phyloP scores from a whole-genome alignment of 2,888 invertebrate species.

The Sclerodermus sp. region DNA sequence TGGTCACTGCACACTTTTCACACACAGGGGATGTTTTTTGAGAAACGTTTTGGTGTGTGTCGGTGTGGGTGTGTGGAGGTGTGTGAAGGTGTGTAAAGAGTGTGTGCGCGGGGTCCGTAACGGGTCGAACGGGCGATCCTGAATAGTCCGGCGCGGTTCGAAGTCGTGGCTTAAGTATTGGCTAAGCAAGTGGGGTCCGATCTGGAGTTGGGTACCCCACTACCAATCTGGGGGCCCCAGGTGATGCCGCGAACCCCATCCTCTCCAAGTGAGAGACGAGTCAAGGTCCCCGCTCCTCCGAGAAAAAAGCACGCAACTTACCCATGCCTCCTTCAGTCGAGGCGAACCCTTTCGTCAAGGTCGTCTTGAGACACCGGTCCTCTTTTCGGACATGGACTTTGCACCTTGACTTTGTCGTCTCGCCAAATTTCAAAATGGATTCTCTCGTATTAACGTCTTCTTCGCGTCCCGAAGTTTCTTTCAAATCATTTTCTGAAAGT shows the following conservation, averaged over 20 bases:
- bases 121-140: conserved; percentile 51
- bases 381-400: not conserved
- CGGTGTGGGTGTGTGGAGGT: not conserved
- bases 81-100: conserved; percentile 10
- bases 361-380: not conserved
- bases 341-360: not conserved
- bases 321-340: not conserved
- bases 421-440: no score
- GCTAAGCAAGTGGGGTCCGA: conserved; percentile 48
- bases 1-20: no score
- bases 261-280: no score
- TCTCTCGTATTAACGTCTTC: no score
- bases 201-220: not conserved
- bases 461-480: no score
- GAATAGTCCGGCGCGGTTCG: conserved; percentile 50
- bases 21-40: no score
- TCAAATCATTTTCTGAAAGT: no score
- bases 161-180: conserved; percentile 50
- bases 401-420: no score
- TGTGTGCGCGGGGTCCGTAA: conserved; percentile 26
- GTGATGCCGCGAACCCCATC: no score
- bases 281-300: no score
- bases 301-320: not conserved
- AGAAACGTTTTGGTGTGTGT: no score
- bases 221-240: no score